Percentiles rank a stretch among this genome's conserved stretches.
These are phyloP conservation scores for Valencia hispanica DNA, from an alignment of 2,797 vertebrate genomes.

Conservation along the genomic window DNA sequence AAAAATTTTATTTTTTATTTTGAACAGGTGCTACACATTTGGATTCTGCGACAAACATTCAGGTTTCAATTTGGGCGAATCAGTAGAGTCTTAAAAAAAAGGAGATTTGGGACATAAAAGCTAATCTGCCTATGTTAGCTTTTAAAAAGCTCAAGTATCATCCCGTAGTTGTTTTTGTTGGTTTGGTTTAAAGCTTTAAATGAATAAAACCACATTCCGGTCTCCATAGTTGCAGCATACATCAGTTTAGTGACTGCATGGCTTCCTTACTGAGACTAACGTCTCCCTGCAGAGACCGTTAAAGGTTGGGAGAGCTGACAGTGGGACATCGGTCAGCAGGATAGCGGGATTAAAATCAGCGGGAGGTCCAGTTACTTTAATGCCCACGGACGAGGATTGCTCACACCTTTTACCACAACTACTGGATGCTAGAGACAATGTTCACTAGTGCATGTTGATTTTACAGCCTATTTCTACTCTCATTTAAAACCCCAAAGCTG, in stretches of 20 bases:
- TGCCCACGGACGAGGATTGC: background rate
- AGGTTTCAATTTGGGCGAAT: no score
- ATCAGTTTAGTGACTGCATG: background rate
- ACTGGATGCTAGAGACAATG: background rate
- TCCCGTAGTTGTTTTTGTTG: background rate
- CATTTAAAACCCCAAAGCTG: background rate
- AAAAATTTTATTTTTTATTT: no score
- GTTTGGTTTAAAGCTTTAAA: background rate
- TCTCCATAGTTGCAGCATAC: background rate
- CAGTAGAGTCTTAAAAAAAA: background rate
- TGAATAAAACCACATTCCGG: background rate
- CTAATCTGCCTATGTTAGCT: background rate
- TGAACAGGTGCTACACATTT: no score
- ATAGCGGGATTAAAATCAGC: background rate
- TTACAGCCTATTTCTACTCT: background rate
- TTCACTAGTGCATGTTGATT: background rate
- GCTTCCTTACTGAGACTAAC: background rate
- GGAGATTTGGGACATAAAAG: background rate
- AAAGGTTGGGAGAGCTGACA: conserved; percentile 21
- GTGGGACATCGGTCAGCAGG: conserved; percentile 7
- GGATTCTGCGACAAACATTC: no score
- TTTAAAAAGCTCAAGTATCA: background rate
- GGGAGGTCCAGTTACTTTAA: conserved; percentile 26
- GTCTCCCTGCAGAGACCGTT: conserved; percentile 6
- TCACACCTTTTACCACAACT: background rate